phyloP scores from a whole-genome alignment of 2,888 invertebrate species.

The Drosophila percnosoma region DNA sequence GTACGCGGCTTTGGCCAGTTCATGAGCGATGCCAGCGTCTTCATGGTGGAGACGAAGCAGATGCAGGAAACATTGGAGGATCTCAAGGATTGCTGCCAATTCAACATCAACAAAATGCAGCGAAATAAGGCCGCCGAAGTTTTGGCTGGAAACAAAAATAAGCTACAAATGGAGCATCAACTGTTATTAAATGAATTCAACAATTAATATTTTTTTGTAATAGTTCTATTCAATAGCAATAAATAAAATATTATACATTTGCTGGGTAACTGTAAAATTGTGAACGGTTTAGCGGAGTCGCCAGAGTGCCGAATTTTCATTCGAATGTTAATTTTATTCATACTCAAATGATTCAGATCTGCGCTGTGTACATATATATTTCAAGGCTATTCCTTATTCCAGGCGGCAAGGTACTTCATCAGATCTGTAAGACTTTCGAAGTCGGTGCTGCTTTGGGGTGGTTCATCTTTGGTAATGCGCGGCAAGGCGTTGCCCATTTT shows the following conservation, averaged over 20 bases:
- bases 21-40: constrained; percentile 58
- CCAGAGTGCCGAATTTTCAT: not conserved
- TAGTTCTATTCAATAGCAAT: not conserved
- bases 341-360: not conserved
- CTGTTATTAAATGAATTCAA: not conserved
- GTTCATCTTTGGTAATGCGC: constrained; percentile 90
- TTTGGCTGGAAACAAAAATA: constrained; percentile 29
- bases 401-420: constrained; percentile 89
- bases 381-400: constrained; percentile 80
- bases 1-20: constrained; percentile 70
- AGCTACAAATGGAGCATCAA: not conserved
- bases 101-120: constrained; percentile 29
- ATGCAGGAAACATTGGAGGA: constrained; percentile 59
- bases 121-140: constrained; percentile 33
- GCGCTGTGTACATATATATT: not conserved
- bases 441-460: constrained; percentile 93
- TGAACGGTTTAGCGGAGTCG: not conserved
- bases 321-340: not conserved
- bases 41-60: constrained; percentile 63
- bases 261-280: not conserved
- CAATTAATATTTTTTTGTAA: not conserved
- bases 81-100: constrained; percentile 54
- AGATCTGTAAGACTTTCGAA: constrained; percentile 94
- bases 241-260: not conserved
- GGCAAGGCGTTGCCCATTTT: constrained; percentile 93